These are phyloP conservation scores for Dynastes maya DNA, from an alignment of 2,888 invertebrate species.

Conservation along the genomic window DNA sequence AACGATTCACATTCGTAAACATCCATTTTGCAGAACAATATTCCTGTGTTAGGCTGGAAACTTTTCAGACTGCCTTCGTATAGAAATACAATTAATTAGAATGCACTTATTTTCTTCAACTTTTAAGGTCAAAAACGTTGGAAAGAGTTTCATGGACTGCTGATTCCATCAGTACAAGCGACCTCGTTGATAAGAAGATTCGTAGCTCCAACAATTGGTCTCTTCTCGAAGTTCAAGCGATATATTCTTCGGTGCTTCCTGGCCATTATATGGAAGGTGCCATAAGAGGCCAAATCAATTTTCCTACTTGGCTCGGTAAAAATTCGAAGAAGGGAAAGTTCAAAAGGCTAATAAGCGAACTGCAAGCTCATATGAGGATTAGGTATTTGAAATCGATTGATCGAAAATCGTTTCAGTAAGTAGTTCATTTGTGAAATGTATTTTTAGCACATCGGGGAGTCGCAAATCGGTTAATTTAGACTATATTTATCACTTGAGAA, in stretches of 20 bases:
- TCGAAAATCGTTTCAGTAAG: neutral
- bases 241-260: slow-evolving; percentile 93
- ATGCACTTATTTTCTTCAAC: neutral
- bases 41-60: no score
- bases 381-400: slow-evolving; percentile 73
- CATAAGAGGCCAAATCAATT: slow-evolving; percentile 85
- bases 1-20: no score
- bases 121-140: slow-evolving; percentile 75
- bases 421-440: neutral
- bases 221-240: slow-evolving; percentile 87
- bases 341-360: slow-evolving; percentile 85
- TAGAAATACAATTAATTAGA: no score
- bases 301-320: slow-evolving; percentile 97
- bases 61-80: no score
- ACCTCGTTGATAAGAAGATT: slow-evolving; percentile 87
- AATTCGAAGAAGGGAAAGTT: slow-evolving; percentile 90
- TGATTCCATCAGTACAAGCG: slow-evolving; percentile 89
- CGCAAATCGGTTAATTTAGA: slow-evolving; percentile 89
- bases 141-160: slow-evolving; percentile 84
- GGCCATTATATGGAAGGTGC: slow-evolving; percentile 89
- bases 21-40: no score
- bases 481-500: slow-evolving; percentile 86
- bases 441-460: slow-evolving; percentile 82
- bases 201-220: slow-evolving; percentile 89
- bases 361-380: slow-evolving; percentile 88